Percentiles rank a stretch among this genome's conserved stretches.
Evolutionary conservation across 2,113 vertebrate genomes (phyloP).

Genomic region (Gymnobelideus leadbeateri): DNA sequence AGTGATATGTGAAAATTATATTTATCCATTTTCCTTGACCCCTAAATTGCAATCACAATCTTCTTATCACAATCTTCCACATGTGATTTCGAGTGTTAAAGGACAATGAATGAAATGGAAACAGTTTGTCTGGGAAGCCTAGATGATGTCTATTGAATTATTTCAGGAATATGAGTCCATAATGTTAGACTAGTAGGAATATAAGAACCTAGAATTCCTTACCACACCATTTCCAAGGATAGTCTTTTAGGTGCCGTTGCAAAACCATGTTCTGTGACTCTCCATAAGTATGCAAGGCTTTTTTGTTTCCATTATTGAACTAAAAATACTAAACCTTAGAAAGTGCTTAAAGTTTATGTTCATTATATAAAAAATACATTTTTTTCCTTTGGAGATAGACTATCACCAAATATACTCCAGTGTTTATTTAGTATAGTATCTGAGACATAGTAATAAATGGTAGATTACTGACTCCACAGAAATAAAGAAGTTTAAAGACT

Average conservation of each 20-base stretch:
- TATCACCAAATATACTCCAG: conserved; percentile 1
- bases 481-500: neutral
- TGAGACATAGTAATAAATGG: too few species aligned
- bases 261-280: conserved; percentile 27
- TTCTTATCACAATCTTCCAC: too few species aligned
- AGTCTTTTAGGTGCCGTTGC: neutral
- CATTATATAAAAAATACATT: neutral
- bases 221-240: neutral
- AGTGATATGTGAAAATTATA: too few species aligned
- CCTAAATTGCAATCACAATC: too few species aligned
- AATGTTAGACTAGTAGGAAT: neutral
- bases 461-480: too few species aligned
- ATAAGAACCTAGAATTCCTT: neutral
- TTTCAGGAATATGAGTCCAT: neutral
- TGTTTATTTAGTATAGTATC: neutral
- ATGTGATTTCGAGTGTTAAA: too few species aligned
- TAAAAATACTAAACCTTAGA: conserved; percentile 15
- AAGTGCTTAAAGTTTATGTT: conserved; percentile 6
- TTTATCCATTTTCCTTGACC: too few species aligned
- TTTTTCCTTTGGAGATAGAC: neutral
- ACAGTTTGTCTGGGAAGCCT: too few species aligned
- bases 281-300: conserved; percentile 28
- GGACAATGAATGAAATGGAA: too few species aligned
- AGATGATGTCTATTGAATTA: neutral
- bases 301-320: conserved; percentile 25